phyloP scores from a whole-genome alignment of 2,797 vertebrate species.

The Characodon lateralis region DNA sequence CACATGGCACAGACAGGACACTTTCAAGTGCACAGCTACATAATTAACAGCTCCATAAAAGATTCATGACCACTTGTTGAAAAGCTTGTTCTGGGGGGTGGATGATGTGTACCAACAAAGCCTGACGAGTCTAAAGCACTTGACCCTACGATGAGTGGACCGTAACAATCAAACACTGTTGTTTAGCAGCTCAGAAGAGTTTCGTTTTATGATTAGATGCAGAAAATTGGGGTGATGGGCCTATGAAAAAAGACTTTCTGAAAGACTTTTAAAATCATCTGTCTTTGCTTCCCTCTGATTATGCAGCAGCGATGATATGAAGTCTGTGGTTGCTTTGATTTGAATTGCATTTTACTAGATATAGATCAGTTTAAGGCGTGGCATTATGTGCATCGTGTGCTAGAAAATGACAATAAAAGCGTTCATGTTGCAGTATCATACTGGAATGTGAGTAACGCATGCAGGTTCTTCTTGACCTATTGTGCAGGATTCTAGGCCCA shows the following conservation, averaged over 20 bases:
- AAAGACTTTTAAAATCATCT: constrained; percentile 8
- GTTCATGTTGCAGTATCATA: too few species aligned
- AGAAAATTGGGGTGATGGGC: constrained; percentile 15
- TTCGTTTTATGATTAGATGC: not conserved
- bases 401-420: too few species aligned
- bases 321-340: not conserved
- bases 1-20: constrained; percentile 54
- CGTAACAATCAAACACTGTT: constrained; percentile 33
- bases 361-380: not conserved
- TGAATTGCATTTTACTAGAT: not conserved
- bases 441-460: too few species aligned
- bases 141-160: constrained; percentile 44
- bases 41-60: constrained; percentile 61
- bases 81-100: constrained; percentile 28
- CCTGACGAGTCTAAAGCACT: constrained; percentile 32
- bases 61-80: constrained; percentile 55
- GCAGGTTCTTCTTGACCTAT: too few species aligned
- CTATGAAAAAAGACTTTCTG: not conserved
- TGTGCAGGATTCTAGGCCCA: too few species aligned
- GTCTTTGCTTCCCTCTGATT: not conserved
- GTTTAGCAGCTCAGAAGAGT: constrained; percentile 24
- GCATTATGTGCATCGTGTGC: too few species aligned
- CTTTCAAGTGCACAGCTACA: constrained; percentile 45
- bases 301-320: not conserved
- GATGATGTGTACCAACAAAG: constrained; percentile 47